Evolutionary conservation across 2,113 vertebrate genomes (phyloP).

Genomic region (Eurypyga helias): DNA sequence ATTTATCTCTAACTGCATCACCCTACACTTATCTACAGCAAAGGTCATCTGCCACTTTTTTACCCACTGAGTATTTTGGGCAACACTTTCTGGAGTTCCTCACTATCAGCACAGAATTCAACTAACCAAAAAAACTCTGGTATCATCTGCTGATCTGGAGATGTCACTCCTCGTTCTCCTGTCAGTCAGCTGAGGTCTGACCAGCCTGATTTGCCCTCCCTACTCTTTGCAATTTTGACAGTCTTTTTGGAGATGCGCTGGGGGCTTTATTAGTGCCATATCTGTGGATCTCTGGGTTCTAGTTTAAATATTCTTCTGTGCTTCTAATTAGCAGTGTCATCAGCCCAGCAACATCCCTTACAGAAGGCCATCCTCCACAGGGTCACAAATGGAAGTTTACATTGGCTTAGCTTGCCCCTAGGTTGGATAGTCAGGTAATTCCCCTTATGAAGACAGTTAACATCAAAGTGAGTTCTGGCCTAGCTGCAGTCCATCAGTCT

Average conservation of each 20-base stretch:
- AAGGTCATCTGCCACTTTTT: neutral
- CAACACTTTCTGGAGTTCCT: neutral
- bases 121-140: neutral
- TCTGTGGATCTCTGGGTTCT: neutral
- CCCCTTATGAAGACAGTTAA: neutral
- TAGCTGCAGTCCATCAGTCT: neutral
- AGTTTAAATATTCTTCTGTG: neutral
- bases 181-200: neutral
- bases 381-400: neutral
- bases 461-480: neutral
- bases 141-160: neutral
- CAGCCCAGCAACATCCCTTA: neutral
- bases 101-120: neutral
- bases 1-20: neutral
- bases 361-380: neutral
- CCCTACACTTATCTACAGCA: neutral
- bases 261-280: neutral
- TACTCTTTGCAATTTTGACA: neutral
- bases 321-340: neutral
- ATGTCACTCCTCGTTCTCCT: neutral
- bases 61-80: neutral
- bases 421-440: neutral
- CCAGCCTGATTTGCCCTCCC: neutral
- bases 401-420: neutral
- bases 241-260: neutral